Base-by-base conservation (phyloP, 2,797 vertebrate genomes). In the Salarias fasciatus region DNA sequence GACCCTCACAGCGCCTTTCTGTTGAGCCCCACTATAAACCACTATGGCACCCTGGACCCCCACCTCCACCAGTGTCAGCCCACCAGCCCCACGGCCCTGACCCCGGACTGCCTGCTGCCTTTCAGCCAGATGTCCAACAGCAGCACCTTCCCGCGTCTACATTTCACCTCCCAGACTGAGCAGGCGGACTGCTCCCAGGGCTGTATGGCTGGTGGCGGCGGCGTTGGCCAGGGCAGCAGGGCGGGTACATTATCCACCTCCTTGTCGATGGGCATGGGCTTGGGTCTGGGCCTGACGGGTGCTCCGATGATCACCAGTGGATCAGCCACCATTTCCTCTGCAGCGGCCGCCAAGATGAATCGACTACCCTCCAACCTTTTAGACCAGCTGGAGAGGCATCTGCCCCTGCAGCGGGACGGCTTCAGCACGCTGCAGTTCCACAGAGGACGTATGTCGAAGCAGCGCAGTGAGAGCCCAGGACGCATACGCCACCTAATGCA, bases 341-440 rank as follows among this genome's bases (percentile, higher is more conserved):
- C 92, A 1, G 94, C 96, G 3, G 95, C 96, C 29, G 96, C 96
- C 69, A 98, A 98, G 90, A 98, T 98, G 93, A 98, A 99, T 68
- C 94, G 96, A 62, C 88, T 98, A 78, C 97, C 98, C 0, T 93
- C 96, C 76, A 97, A 95, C 86, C 94, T 99, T 65, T 86, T 99
- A 65, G 98, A 99, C 90, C 98, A 99, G 91, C 95, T 99, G 51
- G 98, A 99, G 89, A 94, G 97, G 81, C 97, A 99, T 84, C 92
- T 99, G 68, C 98, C 98, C 0, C 93, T 97, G 73, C 96, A 98
- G 86, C 94, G 95, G 0, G 98, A 99, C 0, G 98, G 98, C 72
- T 99, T 99, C 89, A 98, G 97, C 80, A 99, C 98, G 0, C 94
- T 99, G 49, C 98, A 99, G 87, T 99, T 99, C 80, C 97, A 98